Evolutionary conservation across 2,888 invertebrate genomes (phyloP).

Genomic region (Mythimna pallens): DNA sequence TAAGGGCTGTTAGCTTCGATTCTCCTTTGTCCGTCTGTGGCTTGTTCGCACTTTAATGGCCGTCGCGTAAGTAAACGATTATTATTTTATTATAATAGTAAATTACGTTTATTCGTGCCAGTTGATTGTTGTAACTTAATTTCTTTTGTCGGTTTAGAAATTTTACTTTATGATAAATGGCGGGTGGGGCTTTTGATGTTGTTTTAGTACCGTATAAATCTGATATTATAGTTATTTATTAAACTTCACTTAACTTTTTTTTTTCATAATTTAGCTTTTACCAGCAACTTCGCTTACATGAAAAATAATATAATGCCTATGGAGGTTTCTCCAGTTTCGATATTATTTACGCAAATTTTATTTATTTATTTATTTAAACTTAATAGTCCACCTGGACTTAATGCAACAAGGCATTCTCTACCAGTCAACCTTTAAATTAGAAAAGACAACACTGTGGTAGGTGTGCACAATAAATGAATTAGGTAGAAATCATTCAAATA

Average conservation of each 20-base stretch:
- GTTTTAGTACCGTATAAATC: neutral
- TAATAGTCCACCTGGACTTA: no score
- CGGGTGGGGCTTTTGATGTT: slow-evolving; percentile 4
- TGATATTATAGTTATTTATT: neutral
- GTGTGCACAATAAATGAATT: no score
- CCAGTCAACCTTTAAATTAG: no score
- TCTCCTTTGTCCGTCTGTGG: slow-evolving; percentile 70
- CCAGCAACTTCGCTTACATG: no score
- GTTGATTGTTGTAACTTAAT: slow-evolving; percentile 61
- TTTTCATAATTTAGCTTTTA: neutral
- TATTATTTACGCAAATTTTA: no score
- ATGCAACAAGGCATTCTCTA: no score
- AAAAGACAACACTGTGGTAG: no score
- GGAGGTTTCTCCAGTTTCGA: no score
- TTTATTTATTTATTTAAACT: no score
- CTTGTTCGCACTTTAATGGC: slow-evolving; percentile 70
- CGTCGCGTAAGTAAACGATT: slow-evolving; percentile 72
- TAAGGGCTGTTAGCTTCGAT: slow-evolving; percentile 63
- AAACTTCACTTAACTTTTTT: neutral
- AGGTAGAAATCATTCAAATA: no score
- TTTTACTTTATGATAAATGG: slow-evolving; percentile 31
- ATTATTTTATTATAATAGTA: slow-evolving; percentile 73
- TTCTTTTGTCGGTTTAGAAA: slow-evolving; percentile 50
- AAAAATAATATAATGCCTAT: no score
- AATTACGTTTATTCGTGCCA: slow-evolving; percentile 64